A percentile compares a stretch with the other conserved stretches of the same genome.
These are phyloP conservation scores for Drosophila percnosoma DNA, from an alignment of 2,888 invertebrate genomes.

Conservation along the genomic window DNA sequence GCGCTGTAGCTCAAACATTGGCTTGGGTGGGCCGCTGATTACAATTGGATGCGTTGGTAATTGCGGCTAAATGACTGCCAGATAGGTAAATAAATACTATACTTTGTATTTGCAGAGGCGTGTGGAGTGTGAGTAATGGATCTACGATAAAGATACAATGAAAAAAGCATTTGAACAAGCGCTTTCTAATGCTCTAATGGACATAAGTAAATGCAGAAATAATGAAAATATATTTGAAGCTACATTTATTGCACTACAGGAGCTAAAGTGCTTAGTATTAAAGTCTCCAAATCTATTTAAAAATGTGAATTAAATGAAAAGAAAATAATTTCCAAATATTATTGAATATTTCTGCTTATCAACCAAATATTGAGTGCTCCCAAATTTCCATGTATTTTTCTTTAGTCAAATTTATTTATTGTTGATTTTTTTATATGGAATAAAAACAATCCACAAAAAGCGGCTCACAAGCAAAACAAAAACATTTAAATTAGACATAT, in stretches of 20 bases:
- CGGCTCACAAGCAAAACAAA: not conserved
- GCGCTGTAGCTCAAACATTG: not conserved
- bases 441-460: not conserved
- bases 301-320: not conserved
- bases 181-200: not conserved
- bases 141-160: constrained; percentile 27
- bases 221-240: not conserved
- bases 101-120: not conserved
- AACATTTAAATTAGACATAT: not conserved
- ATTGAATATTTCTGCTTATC: not conserved
- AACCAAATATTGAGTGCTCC: too few relatives aligned
- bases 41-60: constrained; percentile 68
- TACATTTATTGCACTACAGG: not conserved
- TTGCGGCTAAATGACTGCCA: constrained; percentile 61
- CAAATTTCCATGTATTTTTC: not conserved
- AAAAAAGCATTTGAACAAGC: constrained; percentile 9
- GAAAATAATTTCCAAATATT: not conserved
- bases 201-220: not conserved
- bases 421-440: not conserved
- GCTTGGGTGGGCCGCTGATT: constrained; percentile 44
- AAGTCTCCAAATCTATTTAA: not conserved
- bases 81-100: constrained; percentile 63
- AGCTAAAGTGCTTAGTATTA: not conserved
- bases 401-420: not conserved
- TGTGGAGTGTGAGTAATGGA: constrained; percentile 42